phyloP scores from a whole-genome alignment of 2,113 vertebrate genomes.

The Nannobrachium achirus region DNA sequence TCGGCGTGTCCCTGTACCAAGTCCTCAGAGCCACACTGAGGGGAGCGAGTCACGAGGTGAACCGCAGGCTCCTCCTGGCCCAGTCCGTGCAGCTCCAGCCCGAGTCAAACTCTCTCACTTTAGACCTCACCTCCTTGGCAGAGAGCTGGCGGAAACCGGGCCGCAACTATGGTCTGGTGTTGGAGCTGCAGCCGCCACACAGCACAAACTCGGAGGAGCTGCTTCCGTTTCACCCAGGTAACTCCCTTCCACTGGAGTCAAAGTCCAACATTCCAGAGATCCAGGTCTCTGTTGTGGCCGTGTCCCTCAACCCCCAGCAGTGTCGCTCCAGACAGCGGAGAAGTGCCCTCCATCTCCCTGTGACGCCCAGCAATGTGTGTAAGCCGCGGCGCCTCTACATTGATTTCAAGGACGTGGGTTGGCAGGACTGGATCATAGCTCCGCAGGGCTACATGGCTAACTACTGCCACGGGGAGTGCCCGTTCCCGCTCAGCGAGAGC shows the following conservation, averaged over 20 bases:
- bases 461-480: slow-evolving; percentile 91
- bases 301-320: slow-evolving; percentile 83
- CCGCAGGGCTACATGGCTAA: slow-evolving; percentile 94
- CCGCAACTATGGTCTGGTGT: slow-evolving; percentile 74
- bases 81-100: slow-evolving; percentile 73
- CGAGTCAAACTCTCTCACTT: slow-evolving; percentile 68
- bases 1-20: slow-evolving; percentile 81
- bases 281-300: slow-evolving; percentile 80
- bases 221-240: slow-evolving; percentile 24
- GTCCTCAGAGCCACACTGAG: slow-evolving; percentile 53
- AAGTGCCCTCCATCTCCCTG: slow-evolving; percentile 52
- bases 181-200: slow-evolving; percentile 74
- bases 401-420: slow-evolving; percentile 93
- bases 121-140: slow-evolving; percentile 81
- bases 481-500: slow-evolving; percentile 85
- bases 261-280: slow-evolving; percentile 53
- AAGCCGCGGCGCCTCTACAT: slow-evolving; percentile 88
- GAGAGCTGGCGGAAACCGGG: slow-evolving; percentile 63
- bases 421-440: slow-evolving; percentile 97
- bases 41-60: slow-evolving; percentile 40
- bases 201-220: slow-evolving; percentile 11
- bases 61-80: slow-evolving; percentile 76
- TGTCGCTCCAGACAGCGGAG: slow-evolving; percentile 76
- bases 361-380: slow-evolving; percentile 79
- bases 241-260: slow-evolving; percentile 7